Base-by-base conservation (phyloP, 2,888 invertebrate genomes). In the Opisthograptis luteolata region DNA sequence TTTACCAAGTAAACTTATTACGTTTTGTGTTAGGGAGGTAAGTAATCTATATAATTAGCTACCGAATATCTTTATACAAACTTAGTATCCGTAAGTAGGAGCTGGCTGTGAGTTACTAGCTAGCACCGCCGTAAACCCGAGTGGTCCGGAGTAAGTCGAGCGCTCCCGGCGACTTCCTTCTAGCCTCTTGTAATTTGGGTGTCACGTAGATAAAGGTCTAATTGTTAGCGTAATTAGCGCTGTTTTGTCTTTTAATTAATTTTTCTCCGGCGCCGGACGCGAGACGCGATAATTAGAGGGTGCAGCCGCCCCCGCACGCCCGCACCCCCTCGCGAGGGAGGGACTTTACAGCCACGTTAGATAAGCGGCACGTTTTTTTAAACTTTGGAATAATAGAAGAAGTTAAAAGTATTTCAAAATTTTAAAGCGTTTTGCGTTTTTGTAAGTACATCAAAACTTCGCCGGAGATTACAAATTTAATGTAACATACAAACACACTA, bases 181-280 rank as follows among this genome's bases (percentile, higher is more conserved):
- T 22, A 15, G 9, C 8, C 3, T 30, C 3, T 22, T 24, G 37
- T 30, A 27, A 39, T 25, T 32, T 32, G 25, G 30, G 32, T 13
- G 20, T 40, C 46, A 28, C 36, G 41, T 41, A 41, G 51, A 41
- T 45, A 51, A 51, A 40, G 34, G 44, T 36, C 41, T 41, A 35
- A 35, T 47, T 47, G 47, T 47, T 22, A 35, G n/a, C 9, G 25
- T 45, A 45, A 51, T 51, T 41, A 41, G 19, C 44, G 19, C 31
- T 37, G 41, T 41, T 40, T 45, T 44, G 44, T 50, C 40, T 30
- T 50, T 50, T 45, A 41, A 45, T 51, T 45, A 51, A 35, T 36
- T 51, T 44, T 40, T 45, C 36, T 36, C 20, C 1, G 27, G 40
- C 36, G 34, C 31, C 25, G 12, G 50, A 24, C 44, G 14, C 17